phyloP scores from a whole-genome alignment of 2,888 invertebrate species.

The Sabatieria punctata region DNA sequence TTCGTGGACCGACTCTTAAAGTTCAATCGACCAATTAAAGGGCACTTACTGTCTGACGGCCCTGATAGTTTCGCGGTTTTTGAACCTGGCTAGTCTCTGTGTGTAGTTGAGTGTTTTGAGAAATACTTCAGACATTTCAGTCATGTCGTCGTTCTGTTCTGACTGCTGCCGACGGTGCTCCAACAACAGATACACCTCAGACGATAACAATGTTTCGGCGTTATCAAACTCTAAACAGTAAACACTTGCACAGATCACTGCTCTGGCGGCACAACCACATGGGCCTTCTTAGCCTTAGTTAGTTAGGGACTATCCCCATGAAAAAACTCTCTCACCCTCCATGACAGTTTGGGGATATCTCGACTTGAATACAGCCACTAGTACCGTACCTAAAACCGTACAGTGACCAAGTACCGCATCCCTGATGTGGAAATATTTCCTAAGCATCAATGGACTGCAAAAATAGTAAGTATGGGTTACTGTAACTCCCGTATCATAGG shows the following conservation, averaged over 20 bases:
- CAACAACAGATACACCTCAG: conserved; percentile 57
- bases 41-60: conserved; percentile 73
- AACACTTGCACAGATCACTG: background rate
- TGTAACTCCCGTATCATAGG: too few relatives aligned
- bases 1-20: too few relatives aligned
- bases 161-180: conserved; percentile 94
- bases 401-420: too few relatives aligned
- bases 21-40: too few relatives aligned
- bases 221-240: conserved; percentile 98
- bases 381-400: too few relatives aligned
- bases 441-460: too few relatives aligned
- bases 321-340: too few relatives aligned
- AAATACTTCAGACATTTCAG: conserved; percentile 94
- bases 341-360: too few relatives aligned
- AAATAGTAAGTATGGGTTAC: too few relatives aligned
- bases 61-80: conserved; percentile 91
- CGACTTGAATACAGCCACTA: too few relatives aligned
- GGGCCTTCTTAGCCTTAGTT: background rate
- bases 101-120: conserved; percentile 93
- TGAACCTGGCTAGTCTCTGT: conserved; percentile 85
- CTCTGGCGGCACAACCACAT: background rate
- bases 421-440: too few relatives aligned
- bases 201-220: conserved; percentile 81
- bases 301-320: too few relatives aligned
- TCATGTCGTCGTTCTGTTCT: conserved; percentile 88